These are phyloP conservation scores for Rugalucina vietnamica DNA, from an alignment of 2,888 invertebrate species.

Conservation along the genomic window DNA sequence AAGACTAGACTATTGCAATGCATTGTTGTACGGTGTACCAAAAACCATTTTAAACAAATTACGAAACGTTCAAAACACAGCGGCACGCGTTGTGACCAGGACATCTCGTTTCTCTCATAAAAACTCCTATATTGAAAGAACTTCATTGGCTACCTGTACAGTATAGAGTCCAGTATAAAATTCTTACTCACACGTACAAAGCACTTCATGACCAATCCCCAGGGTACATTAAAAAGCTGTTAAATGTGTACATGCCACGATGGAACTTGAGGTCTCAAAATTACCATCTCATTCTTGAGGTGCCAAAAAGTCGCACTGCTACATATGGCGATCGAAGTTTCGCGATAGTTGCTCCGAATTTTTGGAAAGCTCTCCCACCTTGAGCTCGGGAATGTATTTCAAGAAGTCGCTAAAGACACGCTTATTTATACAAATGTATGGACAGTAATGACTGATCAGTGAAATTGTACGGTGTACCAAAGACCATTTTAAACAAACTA, in stretches of 20 bases:
- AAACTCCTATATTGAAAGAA: constrained; percentile 31
- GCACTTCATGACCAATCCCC: constrained; percentile 34
- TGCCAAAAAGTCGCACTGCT: constrained; percentile 37
- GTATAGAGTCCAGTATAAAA: constrained; percentile 25
- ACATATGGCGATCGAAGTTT: constrained; percentile 37
- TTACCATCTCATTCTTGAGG: constrained; percentile 19
- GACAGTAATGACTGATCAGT: no score
- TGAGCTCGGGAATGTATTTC: not conserved
- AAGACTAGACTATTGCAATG: no score
- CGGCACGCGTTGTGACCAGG: constrained; percentile 20
- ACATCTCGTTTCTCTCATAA: constrained; percentile 14
- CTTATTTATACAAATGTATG: not conserved
- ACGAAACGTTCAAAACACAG: constrained; percentile 26
- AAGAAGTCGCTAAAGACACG: not conserved
- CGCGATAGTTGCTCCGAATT: no score
- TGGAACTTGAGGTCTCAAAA: constrained; percentile 21
- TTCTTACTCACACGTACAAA: constrained; percentile 29
- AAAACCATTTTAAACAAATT: constrained; percentile 15
- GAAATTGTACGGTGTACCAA: no score
- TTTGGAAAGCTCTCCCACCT: not conserved
- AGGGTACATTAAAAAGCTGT: constrained; percentile 9
- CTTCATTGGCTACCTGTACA: constrained; percentile 46
- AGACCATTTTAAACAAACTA: no score
- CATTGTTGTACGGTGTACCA: no score
- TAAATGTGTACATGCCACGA: constrained; percentile 17